These are phyloP conservation scores for Amphiura filiformis DNA, from an alignment of 35 echinoderm and acorn worm genomes.

Conservation along the genomic window DNA sequence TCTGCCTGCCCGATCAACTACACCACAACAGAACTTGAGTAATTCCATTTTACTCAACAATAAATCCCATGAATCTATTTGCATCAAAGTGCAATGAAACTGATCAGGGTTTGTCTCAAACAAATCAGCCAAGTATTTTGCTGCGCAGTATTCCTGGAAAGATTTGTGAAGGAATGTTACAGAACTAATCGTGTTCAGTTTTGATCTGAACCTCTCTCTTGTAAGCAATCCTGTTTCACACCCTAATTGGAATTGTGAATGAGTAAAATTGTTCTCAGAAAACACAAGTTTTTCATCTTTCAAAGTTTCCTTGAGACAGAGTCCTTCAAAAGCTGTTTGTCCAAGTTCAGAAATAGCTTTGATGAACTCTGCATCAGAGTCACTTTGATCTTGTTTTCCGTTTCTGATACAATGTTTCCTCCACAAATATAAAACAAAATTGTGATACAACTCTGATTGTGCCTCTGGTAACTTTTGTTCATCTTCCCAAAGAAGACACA, in stretches of 20 bases:
- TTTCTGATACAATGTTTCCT: neutral
- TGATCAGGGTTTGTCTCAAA: neutral
- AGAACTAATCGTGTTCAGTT: neutral
- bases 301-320: neutral
- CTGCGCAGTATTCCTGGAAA: constrained; percentile 31
- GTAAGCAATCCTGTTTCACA: constrained; percentile 19
- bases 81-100: neutral
- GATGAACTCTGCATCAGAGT: neutral
- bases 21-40: neutral
- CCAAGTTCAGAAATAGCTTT: neutral
- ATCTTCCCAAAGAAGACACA: constrained; percentile 12
- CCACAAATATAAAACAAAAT: neutral
- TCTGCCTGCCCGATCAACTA: neutral
- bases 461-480: neutral
- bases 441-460: constrained; percentile 1
- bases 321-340: constrained; percentile 7
- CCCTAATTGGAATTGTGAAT: neutral
- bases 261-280: neutral
- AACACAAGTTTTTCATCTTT: constrained; percentile 15
- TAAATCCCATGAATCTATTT: neutral
- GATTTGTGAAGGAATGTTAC: constrained; percentile 2
- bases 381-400: neutral
- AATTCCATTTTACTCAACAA: neutral
- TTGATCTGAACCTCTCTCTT: neutral
- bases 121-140: constrained; percentile 9